Conservation (phyloP, 2,797 vertebrate genomes). For the Acrossocheilus fasciatus region DNA sequence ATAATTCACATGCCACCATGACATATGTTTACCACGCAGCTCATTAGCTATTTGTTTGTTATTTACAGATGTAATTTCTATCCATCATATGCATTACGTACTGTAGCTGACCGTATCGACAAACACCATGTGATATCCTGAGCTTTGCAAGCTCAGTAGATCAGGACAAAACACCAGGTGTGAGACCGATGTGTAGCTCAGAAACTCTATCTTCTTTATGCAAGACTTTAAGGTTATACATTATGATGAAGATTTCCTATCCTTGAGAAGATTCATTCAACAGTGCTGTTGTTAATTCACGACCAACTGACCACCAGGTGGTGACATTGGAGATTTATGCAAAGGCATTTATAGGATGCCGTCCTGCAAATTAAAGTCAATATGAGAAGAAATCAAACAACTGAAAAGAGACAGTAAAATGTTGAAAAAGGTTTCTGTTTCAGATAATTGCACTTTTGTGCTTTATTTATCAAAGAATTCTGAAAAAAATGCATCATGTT, state of each 20-base stretch:
- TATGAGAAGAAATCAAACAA: not conserved
- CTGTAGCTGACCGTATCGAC: conserved; percentile 11
- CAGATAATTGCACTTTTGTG: too few species aligned
- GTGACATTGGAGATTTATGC: conserved; percentile 42
- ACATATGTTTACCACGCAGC: conserved; percentile 30
- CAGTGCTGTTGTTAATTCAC: not conserved
- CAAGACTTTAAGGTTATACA: not conserved
- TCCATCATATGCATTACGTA: conserved; percentile 32
- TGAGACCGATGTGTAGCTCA: not conserved
- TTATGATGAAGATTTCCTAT: not conserved
- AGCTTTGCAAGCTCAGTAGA: conserved; percentile 15
- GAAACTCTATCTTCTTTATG: conserved; percentile 4
- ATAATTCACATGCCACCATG: conserved; percentile 36
- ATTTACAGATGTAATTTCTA: conserved; percentile 42
- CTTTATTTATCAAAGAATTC: not conserved
- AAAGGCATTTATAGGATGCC: not conserved
- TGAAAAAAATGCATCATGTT: not conserved
- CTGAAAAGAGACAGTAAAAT: not conserved
- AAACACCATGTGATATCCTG: conserved; percentile 16
- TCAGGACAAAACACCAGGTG: conserved; percentile 28
- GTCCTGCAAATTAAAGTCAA: not conserved
- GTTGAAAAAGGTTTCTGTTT: not conserved
- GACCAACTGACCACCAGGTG: conserved; percentile 32
- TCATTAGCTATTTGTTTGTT: conserved; percentile 29
- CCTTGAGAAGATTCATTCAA: not conserved